Base-by-base conservation (phyloP, 2,797 vertebrate species). In the Carduelis carduelis region DNA sequence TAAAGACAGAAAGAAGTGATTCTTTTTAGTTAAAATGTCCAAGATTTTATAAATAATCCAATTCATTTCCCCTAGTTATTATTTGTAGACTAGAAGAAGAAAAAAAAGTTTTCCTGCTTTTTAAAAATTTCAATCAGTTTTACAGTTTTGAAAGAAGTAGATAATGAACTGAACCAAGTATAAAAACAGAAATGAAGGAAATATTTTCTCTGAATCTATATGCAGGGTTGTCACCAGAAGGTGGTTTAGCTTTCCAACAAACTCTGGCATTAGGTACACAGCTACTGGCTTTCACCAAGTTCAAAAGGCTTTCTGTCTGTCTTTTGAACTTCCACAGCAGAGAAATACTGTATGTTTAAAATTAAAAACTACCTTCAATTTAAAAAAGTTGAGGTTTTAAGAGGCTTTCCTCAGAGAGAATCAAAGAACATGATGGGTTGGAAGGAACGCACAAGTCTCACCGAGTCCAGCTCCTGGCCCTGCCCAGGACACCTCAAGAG, bases 381-480 rank as follows among this genome's bases (percentile, higher is more conserved):
- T 27, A 12, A 69, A 76, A 82, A 65, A 79, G 59, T 44, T 37
- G 17, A 77, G 8, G 41, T 44, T 75, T 71, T 64, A 43, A 63
- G 43, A 83, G 26, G 17, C 8, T 83, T 83, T 65, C 16, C 14
- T 77, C 57, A 34, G 24, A 46, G 5, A 44, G 5, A 37, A 30
- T 26, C 23, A 50, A 8, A 39, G 20, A 76, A 50, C 15, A 56
- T 13, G 14, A 21, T 69, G 49, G 37, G 20, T 13, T 43, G 35
- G 28, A 82, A 82, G 27, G 27, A 9, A 30, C 14, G 6, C 9
- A 14, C 14, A 35, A 49, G 43, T 20, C 50, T 55, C 32, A 49
- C 11, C 0, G 1, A 41, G 19, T 49, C 15, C 27, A 2, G 12
- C 32, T 49, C 12, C 22, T 75, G 8, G 19, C 6, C 35, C 35